A percentile compares a stretch with the other conserved stretches of the same genome.
phyloP scores from a whole-genome alignment of 2,113 vertebrate species.

The Globicephala melas region DNA sequence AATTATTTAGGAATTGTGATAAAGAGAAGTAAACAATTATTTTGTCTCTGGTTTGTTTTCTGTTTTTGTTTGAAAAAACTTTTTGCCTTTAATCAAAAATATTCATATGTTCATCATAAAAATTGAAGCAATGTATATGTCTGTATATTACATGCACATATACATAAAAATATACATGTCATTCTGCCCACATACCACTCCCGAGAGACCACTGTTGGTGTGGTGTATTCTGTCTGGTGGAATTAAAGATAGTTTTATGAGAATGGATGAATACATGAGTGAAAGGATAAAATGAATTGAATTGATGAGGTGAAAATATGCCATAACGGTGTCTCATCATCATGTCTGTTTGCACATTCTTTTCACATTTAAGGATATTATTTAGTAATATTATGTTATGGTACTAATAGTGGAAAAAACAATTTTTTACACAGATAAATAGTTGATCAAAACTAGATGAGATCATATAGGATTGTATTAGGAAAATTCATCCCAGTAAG shows the following conservation, averaged over 20 bases:
- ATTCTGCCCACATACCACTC: not conserved
- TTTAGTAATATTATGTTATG: not conserved
- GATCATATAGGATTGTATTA: not conserved
- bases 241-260: not conserved
- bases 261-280: not conserved
- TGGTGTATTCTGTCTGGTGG: not conserved
- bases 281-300: not conserved
- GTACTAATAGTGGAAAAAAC: not conserved
- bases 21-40: conserved; percentile 6
- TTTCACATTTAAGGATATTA: not conserved
- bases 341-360: not conserved
- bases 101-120: not conserved
- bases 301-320: not conserved
- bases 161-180: not conserved
- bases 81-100: not conserved
- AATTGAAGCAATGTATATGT: not conserved
- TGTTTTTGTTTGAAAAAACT: not conserved
- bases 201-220: not conserved
- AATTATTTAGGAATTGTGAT: not conserved
- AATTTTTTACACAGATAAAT: not conserved
- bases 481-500: not conserved
- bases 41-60: not conserved
- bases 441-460: not conserved
- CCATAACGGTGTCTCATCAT: not conserved
- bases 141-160: not conserved